Evolutionary conservation across 2,797 vertebrate species (phyloP), one percentile per base, ranked within the genome.

Genomic region (Helostoma temminkii): DNA sequence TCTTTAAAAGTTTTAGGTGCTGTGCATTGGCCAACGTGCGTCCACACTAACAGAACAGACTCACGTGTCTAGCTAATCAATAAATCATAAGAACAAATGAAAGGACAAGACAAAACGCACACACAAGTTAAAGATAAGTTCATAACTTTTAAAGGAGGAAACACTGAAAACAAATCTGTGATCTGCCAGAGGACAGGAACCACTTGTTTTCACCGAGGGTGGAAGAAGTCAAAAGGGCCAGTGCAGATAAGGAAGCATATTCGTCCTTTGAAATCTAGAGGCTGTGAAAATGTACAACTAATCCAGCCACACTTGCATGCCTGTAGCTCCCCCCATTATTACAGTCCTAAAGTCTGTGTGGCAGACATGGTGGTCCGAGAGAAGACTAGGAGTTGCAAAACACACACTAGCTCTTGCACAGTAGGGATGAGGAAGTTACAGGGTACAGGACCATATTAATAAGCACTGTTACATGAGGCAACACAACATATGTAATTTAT

Each of bases 81-180:
- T 89, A 80, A 91, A 71, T 79, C 39, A 89, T 74, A 2, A 53
- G 49, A 70, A 83, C 63, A 66, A 79, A 80, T 45, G 15, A 69
- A 66, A 63, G 22, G 19, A 46, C 30, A 22, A 30, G 11, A 49
- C 5, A n/a, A n/a, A n/a, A n/a, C n/a, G n/a, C n/a, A n/a, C n/a
- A 54, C 2, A 12, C 4, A 12, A 42, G 34, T 26, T 19, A 26
- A 19, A 71, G 16, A 12, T n/a, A 26, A 43, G 41, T 47, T 32
- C 19, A 14, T 50, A 37, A 22, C 50, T 66, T 34, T 54, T 9
- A 16, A 3, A 6, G 9, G 0, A 16, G 66, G 37, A 66, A 37
- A 26, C 43, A 42, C 25, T 60, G 21, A 28, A 30, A 9, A 19
- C 7, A 21, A 25, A 62, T 36, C 7, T 15, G 36, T 39, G 30